Base-by-base conservation (phyloP, 1,140 invertebrate genomes). In the Leptopilina boulardi region DNA sequence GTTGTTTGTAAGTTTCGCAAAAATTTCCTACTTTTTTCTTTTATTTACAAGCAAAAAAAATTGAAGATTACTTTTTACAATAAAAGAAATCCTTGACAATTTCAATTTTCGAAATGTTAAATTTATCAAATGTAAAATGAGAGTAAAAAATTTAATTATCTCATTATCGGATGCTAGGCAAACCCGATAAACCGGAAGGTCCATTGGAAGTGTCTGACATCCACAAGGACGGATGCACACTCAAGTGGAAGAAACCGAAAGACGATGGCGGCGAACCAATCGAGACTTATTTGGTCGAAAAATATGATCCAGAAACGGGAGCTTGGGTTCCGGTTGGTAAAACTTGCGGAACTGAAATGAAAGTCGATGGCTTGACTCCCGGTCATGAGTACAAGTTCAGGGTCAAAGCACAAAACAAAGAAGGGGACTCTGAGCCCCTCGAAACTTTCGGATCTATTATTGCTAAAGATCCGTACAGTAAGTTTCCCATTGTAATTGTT, bases 361-460 rank as follows among this genome's bases (percentile, higher is more conserved):
- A 96, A 89, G 97, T 98, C 0, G 95, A 95, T 78, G 96, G 96
- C 23, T 89, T 98, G 44, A 96, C 96, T 77, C 96, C 97, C 76
- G 98, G 98, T 75, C 97, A 99, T 87, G 97, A 99, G 86, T 99
- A 99, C 89, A 97, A 98, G 92, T 99, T 99, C 94, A 93, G 98
- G 76, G 98, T 99, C 1, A 98, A 98, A 86, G 99, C 99, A 10
- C 91, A 99, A 9, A 99, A 99, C 89, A 97, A 97, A 83, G 97
- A 99, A 92, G 98, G 98, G 47, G 97, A 98, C 91, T 99, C 98
- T 19, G 97, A 99, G 87, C 98, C 98, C n/a, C 91, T 99, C 23
- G 97, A 98, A 88, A 98, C 98, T 15, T 93, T 96, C 81, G 95
- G 96, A 74, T 94, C 97, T 19, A 98, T 98, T 71, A 92, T 98